Evolutionary conservation across 1,140 invertebrate genomes (phyloP).

Genomic region (Meloidogyne hapla): DNA sequence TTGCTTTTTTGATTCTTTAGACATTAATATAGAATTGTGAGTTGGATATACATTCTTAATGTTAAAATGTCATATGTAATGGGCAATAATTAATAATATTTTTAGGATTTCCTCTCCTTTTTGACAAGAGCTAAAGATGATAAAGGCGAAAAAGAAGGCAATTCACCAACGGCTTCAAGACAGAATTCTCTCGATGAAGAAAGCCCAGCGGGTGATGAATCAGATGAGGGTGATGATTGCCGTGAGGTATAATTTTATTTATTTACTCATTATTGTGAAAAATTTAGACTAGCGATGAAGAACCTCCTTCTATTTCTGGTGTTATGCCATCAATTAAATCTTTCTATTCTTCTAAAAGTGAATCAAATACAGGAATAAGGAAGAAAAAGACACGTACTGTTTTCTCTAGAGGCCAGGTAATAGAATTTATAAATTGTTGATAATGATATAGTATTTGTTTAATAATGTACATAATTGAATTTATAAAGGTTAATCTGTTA

Average conservation of each 20-base stretch:
- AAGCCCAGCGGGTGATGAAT: background rate
- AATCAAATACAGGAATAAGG: background rate
- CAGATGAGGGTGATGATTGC: background rate
- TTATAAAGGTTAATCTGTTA: conserved; percentile 8
- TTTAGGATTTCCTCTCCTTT: background rate
- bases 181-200: background rate
- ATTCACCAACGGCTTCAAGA: background rate
- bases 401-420: conserved; percentile 16
- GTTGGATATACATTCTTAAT: no score
- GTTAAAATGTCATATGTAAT: no score
- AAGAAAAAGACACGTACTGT: conserved; percentile 30
- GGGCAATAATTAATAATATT: background rate
- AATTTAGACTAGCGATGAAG: conserved; percentile 15
- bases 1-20: no score
- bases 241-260: background rate
- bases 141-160: background rate
- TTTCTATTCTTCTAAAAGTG: background rate
- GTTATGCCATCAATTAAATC: background rate
- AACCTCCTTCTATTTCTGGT: background rate
- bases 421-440: no score
- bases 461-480: background rate
- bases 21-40: no score
- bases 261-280: no score
- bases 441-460: no score
- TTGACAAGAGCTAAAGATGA: background rate